These are phyloP conservation scores for Orycteropus afer DNA, from an alignment of 2,113 vertebrate species.

Conservation along the genomic window DNA sequence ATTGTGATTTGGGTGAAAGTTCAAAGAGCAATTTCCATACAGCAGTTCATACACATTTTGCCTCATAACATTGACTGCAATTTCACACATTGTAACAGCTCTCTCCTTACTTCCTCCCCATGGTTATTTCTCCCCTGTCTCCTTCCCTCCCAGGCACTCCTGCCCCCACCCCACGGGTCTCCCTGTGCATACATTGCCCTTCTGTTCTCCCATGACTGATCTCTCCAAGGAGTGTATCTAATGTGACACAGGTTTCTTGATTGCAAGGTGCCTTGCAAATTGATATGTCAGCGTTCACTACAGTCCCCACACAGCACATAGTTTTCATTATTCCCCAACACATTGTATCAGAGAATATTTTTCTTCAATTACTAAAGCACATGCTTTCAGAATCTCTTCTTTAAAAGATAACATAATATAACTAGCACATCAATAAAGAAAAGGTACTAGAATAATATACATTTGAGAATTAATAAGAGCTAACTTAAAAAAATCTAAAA, in stretches of 20 bases:
- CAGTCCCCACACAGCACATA: neutral
- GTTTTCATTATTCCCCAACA: neutral
- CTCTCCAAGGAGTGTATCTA: too few species aligned
- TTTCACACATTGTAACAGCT: too few species aligned
- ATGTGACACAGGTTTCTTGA: neutral
- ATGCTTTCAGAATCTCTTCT: neutral
- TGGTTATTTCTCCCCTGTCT: too few species aligned
- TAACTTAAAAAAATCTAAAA: neutral
- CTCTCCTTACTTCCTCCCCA: too few species aligned
- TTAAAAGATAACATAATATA: neutral
- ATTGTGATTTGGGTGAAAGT: too few species aligned
- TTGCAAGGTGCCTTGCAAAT: neutral
- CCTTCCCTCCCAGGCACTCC: too few species aligned
- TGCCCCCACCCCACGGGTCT: too few species aligned
- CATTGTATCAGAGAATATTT: neutral
- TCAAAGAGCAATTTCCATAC: too few species aligned
- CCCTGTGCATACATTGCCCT: too few species aligned
- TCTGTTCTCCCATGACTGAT: too few species aligned
- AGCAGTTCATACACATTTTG: too few species aligned
- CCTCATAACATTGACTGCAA: too few species aligned
- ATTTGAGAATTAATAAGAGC: neutral
- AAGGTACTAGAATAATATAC: neutral
- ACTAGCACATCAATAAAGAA: neutral
- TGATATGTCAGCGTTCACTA: neutral
- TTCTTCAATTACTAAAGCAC: neutral